Percentiles rank a stretch among this genome's conserved stretches.
These are phyloP conservation scores for Heliocidaris tuberculata DNA, from an alignment of 35 echinoderm and acorn worm species.

Conservation along the genomic window DNA sequence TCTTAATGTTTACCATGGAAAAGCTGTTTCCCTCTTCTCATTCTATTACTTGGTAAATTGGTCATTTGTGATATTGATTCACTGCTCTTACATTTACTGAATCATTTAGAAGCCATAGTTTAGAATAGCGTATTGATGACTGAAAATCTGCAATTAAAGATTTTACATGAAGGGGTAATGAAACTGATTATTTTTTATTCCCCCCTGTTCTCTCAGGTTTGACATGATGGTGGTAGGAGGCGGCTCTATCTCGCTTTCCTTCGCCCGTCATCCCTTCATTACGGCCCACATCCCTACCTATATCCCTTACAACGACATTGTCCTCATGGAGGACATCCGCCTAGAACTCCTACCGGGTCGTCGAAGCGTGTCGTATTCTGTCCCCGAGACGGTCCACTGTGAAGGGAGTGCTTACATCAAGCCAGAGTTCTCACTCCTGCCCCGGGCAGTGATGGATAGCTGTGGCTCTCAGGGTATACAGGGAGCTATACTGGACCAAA, in stretches of 20 bases:
- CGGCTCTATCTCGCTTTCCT: conserved; percentile 65
- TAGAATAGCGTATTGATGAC: too few relatives aligned
- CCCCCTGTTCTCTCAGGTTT: conserved; percentile 59
- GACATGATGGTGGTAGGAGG: conserved; percentile 85
- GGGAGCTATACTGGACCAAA: conserved; percentile 70
- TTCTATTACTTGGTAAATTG: too few relatives aligned
- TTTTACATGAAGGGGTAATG: background rate
- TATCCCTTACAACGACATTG: conserved; percentile 70
- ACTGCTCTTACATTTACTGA: too few relatives aligned
- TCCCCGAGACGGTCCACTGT: conserved; percentile 24
- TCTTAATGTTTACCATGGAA: too few relatives aligned
- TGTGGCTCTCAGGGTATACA: conserved; percentile 34
- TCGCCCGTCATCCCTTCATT: conserved; percentile 63
- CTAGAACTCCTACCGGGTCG: conserved; percentile 26
- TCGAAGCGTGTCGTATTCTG: conserved; percentile 6
- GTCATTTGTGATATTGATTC: too few relatives aligned
- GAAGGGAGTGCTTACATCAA: conserved; percentile 47
- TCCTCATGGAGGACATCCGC: conserved; percentile 67
- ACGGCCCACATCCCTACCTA: conserved; percentile 48
- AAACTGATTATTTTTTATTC: background rate
- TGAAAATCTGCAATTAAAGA: too few relatives aligned
- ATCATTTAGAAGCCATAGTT: too few relatives aligned
- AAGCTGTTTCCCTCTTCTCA: too few relatives aligned
- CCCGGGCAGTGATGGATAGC: conserved; percentile 11
- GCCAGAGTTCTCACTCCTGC: conserved; percentile 54